Percentiles rank a stretch among this genome's conserved stretches.
These are phyloP conservation scores for Zoroaster sp. DNA, from an alignment of 53 echinoderm and acorn worm species.

Conservation along the genomic window DNA sequence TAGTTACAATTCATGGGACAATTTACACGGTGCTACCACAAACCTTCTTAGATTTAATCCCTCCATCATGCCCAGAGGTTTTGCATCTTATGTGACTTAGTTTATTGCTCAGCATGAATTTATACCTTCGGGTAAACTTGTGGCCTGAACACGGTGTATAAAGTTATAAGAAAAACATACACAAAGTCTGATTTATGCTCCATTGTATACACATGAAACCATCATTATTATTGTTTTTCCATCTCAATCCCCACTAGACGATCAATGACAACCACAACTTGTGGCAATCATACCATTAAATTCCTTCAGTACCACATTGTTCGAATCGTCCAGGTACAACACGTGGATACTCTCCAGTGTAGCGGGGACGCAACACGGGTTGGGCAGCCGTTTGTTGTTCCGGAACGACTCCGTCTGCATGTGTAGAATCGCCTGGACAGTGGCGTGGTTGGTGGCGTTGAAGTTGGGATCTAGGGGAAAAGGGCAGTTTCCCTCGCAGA, in stretches of 20 bases:
- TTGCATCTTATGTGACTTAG: no score
- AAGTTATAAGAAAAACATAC: no score
- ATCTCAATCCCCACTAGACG: background rate
- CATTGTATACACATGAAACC: no score
- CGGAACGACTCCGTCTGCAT: constrained; percentile 49
- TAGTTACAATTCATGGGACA: no score
- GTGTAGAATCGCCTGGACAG: constrained; percentile 86
- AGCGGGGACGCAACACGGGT: constrained; percentile 88
- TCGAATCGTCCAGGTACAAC: constrained; percentile 77
- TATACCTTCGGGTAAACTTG: no score
- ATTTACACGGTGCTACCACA: no score
- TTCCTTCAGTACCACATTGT: constrained; percentile 91
- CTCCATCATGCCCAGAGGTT: no score
- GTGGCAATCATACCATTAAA: constrained; percentile 96
- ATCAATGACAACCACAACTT: constrained; percentile 87
- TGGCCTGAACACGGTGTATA: no score
- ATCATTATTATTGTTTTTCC: no score
- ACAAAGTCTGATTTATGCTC: no score
- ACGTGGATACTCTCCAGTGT: constrained; percentile 79
- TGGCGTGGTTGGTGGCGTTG: constrained; percentile 99
- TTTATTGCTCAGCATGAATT: no score
- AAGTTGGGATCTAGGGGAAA: constrained; percentile 90
- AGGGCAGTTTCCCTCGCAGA: constrained; percentile 95
- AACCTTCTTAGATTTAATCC: no score
- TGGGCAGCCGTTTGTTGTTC: constrained; percentile 60